phyloP scores from a whole-genome alignment of 2,113 vertebrate genomes.

The Muntiacus muntjak region DNA sequence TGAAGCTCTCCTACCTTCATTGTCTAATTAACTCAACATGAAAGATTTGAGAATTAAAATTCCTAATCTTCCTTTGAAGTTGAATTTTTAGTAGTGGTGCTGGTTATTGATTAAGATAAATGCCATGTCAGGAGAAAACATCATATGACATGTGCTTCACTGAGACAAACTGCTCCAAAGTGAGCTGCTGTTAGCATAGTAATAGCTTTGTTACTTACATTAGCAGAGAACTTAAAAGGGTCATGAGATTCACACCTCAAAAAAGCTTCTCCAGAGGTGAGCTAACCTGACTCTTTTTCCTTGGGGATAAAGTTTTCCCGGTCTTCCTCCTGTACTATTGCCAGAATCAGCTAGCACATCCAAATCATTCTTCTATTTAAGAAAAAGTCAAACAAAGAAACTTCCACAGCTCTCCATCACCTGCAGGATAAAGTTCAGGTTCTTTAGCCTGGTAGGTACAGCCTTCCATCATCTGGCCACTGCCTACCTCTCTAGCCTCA shows the following conservation, averaged over 20 bases:
- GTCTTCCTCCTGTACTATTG: background rate
- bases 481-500: background rate
- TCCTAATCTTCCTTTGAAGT: background rate
- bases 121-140: conserved; percentile 35
- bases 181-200: conserved; percentile 32
- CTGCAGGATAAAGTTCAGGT: conserved; percentile 1
- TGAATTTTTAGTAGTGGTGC: conserved; percentile 21
- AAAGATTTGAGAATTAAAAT: conserved; percentile 40
- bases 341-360: background rate
- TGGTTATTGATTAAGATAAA: conserved; percentile 34
- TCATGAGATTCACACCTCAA: background rate
- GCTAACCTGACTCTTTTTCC: background rate
- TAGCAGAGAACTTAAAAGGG: background rate
- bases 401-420: background rate
- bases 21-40: conserved; percentile 13
- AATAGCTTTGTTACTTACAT: conserved; percentile 10
- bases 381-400: conserved; percentile 25
- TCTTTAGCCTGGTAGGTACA: background rate
- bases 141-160: background rate
- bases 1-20: background rate
- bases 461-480: background rate
- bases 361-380: background rate
- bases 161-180: conserved; percentile 11
- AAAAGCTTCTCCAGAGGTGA: conserved; percentile 14
- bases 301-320: background rate